Evolutionary conservation across 2,888 invertebrate species (phyloP).

Genomic region (Drosophila basisetae): DNA sequence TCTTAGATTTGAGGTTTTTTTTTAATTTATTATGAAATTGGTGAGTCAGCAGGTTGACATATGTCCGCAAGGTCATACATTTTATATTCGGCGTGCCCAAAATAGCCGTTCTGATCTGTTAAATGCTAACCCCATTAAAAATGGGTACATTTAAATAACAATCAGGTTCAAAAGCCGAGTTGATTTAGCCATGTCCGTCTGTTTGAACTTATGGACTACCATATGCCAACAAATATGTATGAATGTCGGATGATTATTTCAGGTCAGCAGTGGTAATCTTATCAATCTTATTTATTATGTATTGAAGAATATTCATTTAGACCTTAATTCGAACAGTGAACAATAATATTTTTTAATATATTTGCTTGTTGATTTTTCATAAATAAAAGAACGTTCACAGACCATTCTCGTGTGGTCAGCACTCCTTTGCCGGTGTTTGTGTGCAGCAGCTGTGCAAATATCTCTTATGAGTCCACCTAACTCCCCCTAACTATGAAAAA

Average conservation of each 20-base stretch:
- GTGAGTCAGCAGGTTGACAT: not conserved
- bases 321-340: conserved; percentile 30
- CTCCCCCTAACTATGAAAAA: conserved; percentile 18
- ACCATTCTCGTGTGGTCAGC: conserved; percentile 22
- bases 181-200: not conserved
- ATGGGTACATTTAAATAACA: not conserved
- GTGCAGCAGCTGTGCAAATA: conserved; percentile 68
- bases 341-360: conserved; percentile 12
- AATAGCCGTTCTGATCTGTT: not conserved
- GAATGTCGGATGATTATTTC: not conserved
- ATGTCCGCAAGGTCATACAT: not conserved
- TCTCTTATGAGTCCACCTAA: conserved; percentile 31
- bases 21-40: not conserved
- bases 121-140: not conserved
- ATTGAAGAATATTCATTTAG: conserved; percentile 4
- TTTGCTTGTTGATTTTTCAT: conserved; percentile 35
- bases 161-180: not conserved
- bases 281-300: not conserved
- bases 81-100: not conserved
- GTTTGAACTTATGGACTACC: not conserved
- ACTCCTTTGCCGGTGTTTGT: conserved; percentile 28
- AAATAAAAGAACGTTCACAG: conserved; percentile 23
- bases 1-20: too few relatives aligned
- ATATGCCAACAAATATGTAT: not conserved
- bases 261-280: not conserved